phyloP scores from a whole-genome alignment of 2,113 vertebrate species.

The Laticauda colubrina region DNA sequence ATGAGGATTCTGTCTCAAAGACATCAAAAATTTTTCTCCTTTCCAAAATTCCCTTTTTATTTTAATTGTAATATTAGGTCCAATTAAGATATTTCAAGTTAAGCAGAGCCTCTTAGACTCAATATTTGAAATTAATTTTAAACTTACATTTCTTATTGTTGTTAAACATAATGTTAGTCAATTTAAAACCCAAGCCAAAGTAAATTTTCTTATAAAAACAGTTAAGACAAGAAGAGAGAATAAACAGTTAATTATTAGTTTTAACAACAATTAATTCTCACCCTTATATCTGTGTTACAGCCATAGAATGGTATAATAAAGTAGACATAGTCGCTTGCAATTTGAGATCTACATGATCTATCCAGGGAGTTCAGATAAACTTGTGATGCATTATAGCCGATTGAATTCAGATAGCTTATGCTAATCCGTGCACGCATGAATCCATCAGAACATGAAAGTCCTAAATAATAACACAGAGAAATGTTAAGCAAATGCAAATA shows the following conservation, averaged over 20 bases:
- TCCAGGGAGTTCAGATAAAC: constrained; percentile 25
- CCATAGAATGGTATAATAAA: constrained; percentile 41
- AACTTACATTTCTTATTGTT: background rate
- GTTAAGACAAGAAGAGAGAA: background rate
- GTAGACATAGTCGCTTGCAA: background rate
- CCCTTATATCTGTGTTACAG: constrained; percentile 43
- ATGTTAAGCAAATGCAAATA: background rate
- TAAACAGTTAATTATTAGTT: background rate
- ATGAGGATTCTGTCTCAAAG: background rate
- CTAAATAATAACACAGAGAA: background rate
- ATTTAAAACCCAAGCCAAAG: background rate
- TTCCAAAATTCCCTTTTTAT: background rate
- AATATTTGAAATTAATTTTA: background rate
- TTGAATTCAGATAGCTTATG: constrained; percentile 19
- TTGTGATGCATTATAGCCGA: constrained; percentile 25
- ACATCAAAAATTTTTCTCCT: background rate
- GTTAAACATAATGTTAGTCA: background rate
- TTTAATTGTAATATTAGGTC: background rate
- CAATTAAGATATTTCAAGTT: background rate
- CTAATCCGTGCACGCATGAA: constrained; percentile 35
- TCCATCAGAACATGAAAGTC: constrained; percentile 31
- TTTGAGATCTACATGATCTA: constrained; percentile 24
- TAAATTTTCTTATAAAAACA: background rate
- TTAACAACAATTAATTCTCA: constrained; percentile 18
- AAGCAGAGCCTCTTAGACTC: background rate